These are phyloP conservation scores for Campodea augens DNA, from an alignment of 1,140 invertebrate species.

Conservation along the genomic window DNA sequence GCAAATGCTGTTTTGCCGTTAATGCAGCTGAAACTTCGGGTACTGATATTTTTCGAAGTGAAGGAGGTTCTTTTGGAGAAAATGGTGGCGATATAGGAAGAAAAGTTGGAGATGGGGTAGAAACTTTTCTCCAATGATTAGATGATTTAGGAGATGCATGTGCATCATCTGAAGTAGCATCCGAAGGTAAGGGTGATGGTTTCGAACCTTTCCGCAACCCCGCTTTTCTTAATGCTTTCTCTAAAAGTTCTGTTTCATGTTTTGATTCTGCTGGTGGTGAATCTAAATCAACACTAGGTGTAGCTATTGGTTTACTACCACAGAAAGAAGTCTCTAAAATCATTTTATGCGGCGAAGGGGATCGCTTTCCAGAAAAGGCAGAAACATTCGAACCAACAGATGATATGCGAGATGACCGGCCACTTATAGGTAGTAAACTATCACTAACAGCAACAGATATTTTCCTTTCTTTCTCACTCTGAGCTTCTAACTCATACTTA, in stretches of 20 bases:
- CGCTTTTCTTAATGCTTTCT: conserved; percentile 26
- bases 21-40: conserved; percentile 3
- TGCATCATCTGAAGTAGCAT: no score
- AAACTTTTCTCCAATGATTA: no score
- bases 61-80: not conserved
- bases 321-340: conserved; percentile 74
- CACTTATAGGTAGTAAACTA: conserved; percentile 56
- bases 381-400: conserved; percentile 40
- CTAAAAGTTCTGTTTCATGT: conserved; percentile 34
- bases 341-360: conserved; percentile 72
- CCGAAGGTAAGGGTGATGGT: no score
- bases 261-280: conserved; percentile 19
- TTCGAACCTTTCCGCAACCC: not conserved
- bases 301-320: conserved; percentile 43
- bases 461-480: conserved; percentile 15
- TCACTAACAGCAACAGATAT: conserved; percentile 23
- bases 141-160: no score
- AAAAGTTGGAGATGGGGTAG: no score
- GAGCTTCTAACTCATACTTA: conserved; percentile 15
- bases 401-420: conserved; percentile 57
- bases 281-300: conserved; percentile 27
- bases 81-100: not conserved
- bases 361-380: conserved; percentile 29
- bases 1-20: conserved; percentile 7
- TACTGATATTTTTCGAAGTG: conserved; percentile 1